phyloP scores from a whole-genome alignment of 2,113 vertebrate genomes.

The Thunnus maccoyii region DNA sequence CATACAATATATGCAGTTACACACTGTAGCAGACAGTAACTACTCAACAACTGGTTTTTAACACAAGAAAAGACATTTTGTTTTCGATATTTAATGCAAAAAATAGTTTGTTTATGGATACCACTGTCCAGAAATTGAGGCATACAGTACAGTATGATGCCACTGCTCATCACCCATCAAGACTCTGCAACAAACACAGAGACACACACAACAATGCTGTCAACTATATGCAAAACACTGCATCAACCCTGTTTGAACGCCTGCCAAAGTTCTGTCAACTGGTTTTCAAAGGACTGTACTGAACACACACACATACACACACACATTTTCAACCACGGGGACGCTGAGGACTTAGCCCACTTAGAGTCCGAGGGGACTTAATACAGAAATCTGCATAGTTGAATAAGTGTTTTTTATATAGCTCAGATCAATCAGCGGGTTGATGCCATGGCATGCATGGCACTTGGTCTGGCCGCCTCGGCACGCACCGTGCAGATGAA shows the following conservation, averaged over 20 bases:
- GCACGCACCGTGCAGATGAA: constrained; percentile 45
- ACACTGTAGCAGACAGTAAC: too few species aligned
- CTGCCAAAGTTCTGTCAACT: constrained; percentile 43
- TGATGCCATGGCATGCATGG: constrained; percentile 39
- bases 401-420: constrained; percentile 48
- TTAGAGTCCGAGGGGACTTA: constrained; percentile 34
- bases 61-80: not conserved
- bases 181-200: not conserved
- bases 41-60: constrained; percentile 1
- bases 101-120: not conserved
- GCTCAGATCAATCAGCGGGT: constrained; percentile 48
- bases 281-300: constrained; percentile 38
- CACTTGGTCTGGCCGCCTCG: constrained; percentile 37
- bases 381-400: constrained; percentile 53
- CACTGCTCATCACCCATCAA: not conserved
- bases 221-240: constrained; percentile 32
- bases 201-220: constrained; percentile 20
- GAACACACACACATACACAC: constrained; percentile 12
- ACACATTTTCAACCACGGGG: not conserved
- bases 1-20: too few species aligned
- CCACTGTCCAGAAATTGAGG: not conserved
- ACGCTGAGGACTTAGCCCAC: constrained; percentile 52
- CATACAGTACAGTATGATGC: not conserved
- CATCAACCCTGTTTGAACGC: constrained; percentile 10
- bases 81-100: not conserved